Conservation (phyloP, 2,888 invertebrate genomes). For the Dynastes tityus region DNA sequence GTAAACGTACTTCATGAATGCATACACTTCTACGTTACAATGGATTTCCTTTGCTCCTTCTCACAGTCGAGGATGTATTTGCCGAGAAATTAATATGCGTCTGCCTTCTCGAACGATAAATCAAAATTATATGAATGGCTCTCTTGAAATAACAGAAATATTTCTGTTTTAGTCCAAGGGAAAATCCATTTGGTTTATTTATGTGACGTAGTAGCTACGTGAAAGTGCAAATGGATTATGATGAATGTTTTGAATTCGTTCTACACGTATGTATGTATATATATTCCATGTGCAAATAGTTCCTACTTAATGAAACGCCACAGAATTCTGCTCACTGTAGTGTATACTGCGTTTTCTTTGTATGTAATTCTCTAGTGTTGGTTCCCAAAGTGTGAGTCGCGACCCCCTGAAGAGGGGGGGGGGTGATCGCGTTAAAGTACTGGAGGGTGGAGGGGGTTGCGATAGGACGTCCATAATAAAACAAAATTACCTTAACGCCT, state of each 20-base stretch:
- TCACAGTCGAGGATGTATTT: constrained; percentile 22
- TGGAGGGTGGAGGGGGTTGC: too few relatives aligned
- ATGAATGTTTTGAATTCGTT: constrained; percentile 13
- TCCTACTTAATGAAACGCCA: too few relatives aligned
- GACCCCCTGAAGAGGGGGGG: too few relatives aligned
- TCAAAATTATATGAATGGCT: constrained; percentile 36
- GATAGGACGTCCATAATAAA: too few relatives aligned
- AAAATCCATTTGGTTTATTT: constrained; percentile 19
- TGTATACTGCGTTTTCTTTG: too few relatives aligned
- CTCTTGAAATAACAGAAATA: constrained; percentile 28
- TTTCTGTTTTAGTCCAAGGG: constrained; percentile 21
- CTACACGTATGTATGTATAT: background rate
- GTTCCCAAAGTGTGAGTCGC: too few relatives aligned
- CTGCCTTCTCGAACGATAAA: constrained; percentile 16
- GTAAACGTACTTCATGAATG: constrained; percentile 8
- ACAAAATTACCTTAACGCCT: too few relatives aligned
- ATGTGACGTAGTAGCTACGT: constrained; percentile 14
- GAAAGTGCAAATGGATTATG: constrained; percentile 20
- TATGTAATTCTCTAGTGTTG: too few relatives aligned
- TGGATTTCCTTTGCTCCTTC: constrained; percentile 33
- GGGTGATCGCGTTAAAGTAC: too few relatives aligned
- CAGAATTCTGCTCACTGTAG: too few relatives aligned
- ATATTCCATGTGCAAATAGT: too few relatives aligned
- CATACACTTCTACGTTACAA: constrained; percentile 23
- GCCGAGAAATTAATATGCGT: constrained; percentile 46